Evolutionary conservation across 2,888 invertebrate genomes (phyloP).

Genomic region (Syrista parreyssii): DNA sequence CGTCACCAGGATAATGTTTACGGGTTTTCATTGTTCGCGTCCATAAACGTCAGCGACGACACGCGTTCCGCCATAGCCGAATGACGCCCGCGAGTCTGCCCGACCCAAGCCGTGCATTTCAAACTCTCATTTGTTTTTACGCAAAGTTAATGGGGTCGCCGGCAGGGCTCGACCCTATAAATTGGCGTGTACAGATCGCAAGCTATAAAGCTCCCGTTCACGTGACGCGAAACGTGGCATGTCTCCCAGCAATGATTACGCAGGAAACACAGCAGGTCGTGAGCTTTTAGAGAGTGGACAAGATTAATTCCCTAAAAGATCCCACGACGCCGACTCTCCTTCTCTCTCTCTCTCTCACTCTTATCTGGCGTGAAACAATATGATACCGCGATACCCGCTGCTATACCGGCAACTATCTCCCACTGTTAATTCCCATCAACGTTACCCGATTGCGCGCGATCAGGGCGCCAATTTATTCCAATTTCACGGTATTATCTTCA

Average conservation of each 20-base stretch:
- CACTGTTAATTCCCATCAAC: too few relatives aligned
- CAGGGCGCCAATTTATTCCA: too few relatives aligned
- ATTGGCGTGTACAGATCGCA: slow-evolving; percentile 32
- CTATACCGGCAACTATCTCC: too few relatives aligned
- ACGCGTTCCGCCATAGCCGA: background rate
- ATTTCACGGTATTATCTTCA: too few relatives aligned
- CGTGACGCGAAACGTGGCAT: slow-evolving; percentile 9
- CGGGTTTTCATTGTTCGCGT: slow-evolving; percentile 32
- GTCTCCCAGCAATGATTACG: slow-evolving; percentile 25
- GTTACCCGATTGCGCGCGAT: too few relatives aligned
- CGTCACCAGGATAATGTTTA: slow-evolving; percentile 14
- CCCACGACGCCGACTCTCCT: slow-evolving; percentile 6
- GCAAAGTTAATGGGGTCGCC: slow-evolving; percentile 9
- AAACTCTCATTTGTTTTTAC: slow-evolving; percentile 35
- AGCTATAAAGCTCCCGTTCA: slow-evolving; percentile 28
- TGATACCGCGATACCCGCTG: too few relatives aligned
- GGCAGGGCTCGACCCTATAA: slow-evolving; percentile 25
- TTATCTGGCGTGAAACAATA: too few relatives aligned
- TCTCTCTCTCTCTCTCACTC: background rate
- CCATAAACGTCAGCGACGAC: slow-evolving; percentile 39
- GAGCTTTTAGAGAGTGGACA: slow-evolving; percentile 15
- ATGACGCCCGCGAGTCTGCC: too few relatives aligned
- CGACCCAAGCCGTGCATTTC: slow-evolving; percentile 19
- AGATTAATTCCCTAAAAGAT: slow-evolving; percentile 29
- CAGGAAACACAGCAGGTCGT: slow-evolving; percentile 22